Evolutionary conservation across 2,113 vertebrate genomes (phyloP).

Genomic region (Hippopotamus amphibius): DNA sequence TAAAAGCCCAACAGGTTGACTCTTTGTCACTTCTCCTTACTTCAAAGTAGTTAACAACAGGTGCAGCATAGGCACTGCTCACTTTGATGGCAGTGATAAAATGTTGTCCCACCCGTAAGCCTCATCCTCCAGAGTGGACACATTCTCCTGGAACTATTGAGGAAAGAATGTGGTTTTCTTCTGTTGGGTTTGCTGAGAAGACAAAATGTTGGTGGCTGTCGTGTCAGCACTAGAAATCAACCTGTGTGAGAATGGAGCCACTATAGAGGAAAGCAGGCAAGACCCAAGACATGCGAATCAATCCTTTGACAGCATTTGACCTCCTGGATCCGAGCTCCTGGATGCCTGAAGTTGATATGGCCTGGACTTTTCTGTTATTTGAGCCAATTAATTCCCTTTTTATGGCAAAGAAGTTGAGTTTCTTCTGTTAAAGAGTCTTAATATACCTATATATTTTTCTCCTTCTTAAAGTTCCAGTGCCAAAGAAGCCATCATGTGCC

Average conservation of each 20-base stretch:
- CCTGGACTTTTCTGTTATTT: neutral
- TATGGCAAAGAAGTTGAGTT: neutral
- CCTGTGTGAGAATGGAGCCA: neutral
- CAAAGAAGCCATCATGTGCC: neutral
- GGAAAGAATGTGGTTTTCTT: neutral
- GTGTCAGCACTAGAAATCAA: neutral
- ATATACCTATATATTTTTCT: neutral
- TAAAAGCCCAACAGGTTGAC: neutral
- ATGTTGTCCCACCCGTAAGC: neutral
- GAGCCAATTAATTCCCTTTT: neutral
- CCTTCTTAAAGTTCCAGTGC: neutral
- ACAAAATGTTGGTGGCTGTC: neutral
- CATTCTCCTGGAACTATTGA: neutral
- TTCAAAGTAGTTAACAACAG: neutral
- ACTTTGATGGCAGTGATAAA: neutral
- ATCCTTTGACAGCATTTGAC: neutral
- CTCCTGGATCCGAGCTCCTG: neutral
- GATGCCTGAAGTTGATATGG: neutral
- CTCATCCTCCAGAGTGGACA: neutral
- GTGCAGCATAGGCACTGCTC: neutral
- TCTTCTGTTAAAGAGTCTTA: constrained; percentile 12
- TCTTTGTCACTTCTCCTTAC: neutral
- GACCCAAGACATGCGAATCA: neutral
- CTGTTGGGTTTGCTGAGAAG: neutral
- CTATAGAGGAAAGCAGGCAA: neutral